Conservation (phyloP, 2,888 invertebrate genomes). For the Ormyrus rosae region DNA sequence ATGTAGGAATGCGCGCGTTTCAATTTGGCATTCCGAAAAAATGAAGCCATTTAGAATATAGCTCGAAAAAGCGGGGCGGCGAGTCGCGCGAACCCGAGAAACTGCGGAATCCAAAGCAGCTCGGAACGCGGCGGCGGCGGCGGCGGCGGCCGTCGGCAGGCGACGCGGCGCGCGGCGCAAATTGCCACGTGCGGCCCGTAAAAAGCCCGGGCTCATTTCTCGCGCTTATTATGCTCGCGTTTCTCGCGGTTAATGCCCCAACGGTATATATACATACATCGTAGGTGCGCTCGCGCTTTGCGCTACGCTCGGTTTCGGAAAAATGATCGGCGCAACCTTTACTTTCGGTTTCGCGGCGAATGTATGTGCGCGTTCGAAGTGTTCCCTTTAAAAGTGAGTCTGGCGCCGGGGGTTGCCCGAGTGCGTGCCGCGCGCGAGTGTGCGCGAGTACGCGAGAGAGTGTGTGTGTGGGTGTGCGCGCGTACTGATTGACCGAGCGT, state of each 20-base stretch:
- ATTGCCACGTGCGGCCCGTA: not conserved
- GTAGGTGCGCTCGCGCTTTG: not conserved
- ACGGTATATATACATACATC: too few relatives aligned
- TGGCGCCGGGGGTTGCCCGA: constrained; percentile 29
- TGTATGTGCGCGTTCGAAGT: constrained; percentile 37
- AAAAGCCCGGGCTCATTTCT: too few relatives aligned
- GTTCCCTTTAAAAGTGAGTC: constrained; percentile 58
- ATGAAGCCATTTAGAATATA: too few relatives aligned
- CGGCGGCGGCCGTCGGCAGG: not conserved
- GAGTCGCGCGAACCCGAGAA: too few relatives aligned
- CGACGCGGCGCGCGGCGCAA: not conserved
- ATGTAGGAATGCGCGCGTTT: too few relatives aligned
- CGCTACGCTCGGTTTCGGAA: not conserved
- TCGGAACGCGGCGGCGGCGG: too few relatives aligned
- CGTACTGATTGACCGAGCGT: constrained; percentile 58
- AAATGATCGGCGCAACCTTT: constrained; percentile 47
- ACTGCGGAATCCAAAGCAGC: too few relatives aligned
- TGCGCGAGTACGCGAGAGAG: constrained; percentile 2
- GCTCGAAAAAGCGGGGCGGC: too few relatives aligned
- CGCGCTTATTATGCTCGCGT: too few relatives aligned
- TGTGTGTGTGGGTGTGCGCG: constrained; percentile 27
- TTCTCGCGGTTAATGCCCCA: not conserved
- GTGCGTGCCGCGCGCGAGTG: not conserved
- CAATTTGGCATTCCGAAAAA: too few relatives aligned
- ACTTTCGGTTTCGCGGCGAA: constrained; percentile 53